Percentiles rank a stretch among this genome's conserved stretches.
Evolutionary conservation across 2,113 vertebrate species (phyloP).

Genomic region (Eonycteris spelaea): DNA sequence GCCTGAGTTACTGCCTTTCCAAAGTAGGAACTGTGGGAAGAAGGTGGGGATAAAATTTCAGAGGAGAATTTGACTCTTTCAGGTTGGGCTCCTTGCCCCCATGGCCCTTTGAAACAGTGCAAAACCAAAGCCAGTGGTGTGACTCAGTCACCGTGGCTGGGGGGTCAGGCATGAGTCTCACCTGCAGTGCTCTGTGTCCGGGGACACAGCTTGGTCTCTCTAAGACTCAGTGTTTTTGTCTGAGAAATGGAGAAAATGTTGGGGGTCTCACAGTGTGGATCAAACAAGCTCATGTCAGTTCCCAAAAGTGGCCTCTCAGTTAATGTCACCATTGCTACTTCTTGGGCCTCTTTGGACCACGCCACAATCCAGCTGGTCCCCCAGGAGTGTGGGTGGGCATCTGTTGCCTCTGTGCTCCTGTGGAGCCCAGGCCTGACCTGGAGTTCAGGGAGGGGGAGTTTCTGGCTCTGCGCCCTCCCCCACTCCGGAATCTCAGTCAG

Average conservation of each 20-base stretch:
- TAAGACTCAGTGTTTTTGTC: not conserved
- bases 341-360: not conserved
- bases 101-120: not conserved
- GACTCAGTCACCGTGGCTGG: not conserved
- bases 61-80: not conserved
- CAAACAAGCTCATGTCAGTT: rapidly evolving
- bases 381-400: no score
- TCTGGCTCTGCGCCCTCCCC: not conserved
- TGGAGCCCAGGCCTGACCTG: not conserved
- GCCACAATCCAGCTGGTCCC: not conserved
- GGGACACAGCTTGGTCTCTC: not conserved
- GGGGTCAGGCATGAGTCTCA: not conserved
- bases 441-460: not conserved
- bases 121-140: no score
- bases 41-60: not conserved
- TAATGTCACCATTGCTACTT: not conserved
- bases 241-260: not conserved
- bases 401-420: not conserved
- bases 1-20: no score
- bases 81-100: not conserved
- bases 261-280: not conserved
- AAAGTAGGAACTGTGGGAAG: not conserved
- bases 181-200: not conserved
- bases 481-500: not conserved
- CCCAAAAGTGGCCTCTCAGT: not conserved